Evolutionary conservation across 2,113 vertebrate genomes (phyloP).

Genomic region (Sula dactylatra): DNA sequence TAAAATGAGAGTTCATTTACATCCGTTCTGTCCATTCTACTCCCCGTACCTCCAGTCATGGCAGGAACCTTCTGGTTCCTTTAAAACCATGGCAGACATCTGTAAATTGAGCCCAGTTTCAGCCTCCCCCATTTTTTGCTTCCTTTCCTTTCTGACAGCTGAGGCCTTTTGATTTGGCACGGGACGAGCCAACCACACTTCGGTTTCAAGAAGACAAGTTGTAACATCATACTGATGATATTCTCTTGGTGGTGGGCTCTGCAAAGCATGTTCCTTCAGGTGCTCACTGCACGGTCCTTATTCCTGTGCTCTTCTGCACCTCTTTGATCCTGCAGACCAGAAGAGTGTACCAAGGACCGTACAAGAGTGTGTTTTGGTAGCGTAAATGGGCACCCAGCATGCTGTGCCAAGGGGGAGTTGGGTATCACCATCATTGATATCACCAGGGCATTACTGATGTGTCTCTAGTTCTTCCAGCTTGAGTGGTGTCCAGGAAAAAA

Average conservation of each 20-base stretch:
- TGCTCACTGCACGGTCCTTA: neutral
- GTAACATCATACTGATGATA: neutral
- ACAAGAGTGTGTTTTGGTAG: neutral
- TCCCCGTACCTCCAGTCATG: neutral
- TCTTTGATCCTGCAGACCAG: neutral
- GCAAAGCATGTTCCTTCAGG: neutral
- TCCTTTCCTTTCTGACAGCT: neutral
- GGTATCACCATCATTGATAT: fast-evolving
- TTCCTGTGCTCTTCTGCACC: neutral
- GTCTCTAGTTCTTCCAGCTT: neutral
- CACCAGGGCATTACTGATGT: neutral
- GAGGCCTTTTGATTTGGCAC: neutral
- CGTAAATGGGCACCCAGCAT: neutral
- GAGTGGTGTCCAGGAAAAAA: neutral
- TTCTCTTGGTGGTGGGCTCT: neutral
- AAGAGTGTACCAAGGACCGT: neutral
- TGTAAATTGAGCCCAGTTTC: neutral
- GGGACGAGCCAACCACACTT: fast-evolving
- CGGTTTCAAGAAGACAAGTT: neutral
- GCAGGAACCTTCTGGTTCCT: neutral
- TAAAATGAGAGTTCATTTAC: neutral
- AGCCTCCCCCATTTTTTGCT: neutral
- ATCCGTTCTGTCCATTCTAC: neutral
- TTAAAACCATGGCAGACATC: neutral
- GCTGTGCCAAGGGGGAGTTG: neutral